phyloP scores from a whole-genome alignment of 2,888 invertebrate genomes.

The Drepanosiphum platanoidis region DNA sequence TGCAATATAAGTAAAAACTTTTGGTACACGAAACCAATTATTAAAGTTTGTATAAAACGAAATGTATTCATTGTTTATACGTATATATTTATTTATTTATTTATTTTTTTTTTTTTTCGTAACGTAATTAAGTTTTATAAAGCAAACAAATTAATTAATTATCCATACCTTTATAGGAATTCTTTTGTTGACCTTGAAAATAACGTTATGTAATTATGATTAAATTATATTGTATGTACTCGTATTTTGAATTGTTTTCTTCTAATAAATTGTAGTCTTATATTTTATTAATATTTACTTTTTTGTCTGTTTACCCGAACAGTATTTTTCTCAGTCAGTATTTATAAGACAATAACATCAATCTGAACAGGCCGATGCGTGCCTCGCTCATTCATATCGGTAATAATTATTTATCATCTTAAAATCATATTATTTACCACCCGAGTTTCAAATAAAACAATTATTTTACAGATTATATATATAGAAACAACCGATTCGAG shows the following conservation, averaged over 20 bases:
- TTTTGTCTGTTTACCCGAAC: too few relatives aligned
- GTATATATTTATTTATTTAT: not conserved
- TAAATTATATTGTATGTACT: not conserved
- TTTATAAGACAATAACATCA: too few relatives aligned
- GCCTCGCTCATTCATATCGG: too few relatives aligned
- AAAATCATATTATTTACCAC: too few relatives aligned
- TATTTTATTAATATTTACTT: too few relatives aligned
- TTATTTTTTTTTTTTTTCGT: not conserved
- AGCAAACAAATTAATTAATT: conserved; percentile 57
- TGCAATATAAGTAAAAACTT: conserved; percentile 50
- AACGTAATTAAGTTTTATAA: conserved; percentile 28
- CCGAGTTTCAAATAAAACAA: too few relatives aligned
- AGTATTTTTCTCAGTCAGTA: too few relatives aligned
- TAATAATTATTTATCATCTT: too few relatives aligned
- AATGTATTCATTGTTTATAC: conserved; percentile 28
- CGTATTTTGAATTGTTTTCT: not conserved
- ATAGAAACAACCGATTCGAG: too few relatives aligned
- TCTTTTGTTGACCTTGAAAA: conserved; percentile 1
- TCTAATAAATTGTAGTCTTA: not conserved
- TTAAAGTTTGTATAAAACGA: conserved; percentile 42
- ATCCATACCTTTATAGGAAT: not conserved
- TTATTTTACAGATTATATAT: too few relatives aligned
- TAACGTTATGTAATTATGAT: not conserved
- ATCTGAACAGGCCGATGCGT: too few relatives aligned
- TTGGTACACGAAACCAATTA: conserved; percentile 58